Evolutionary conservation across 2,113 vertebrate species (phyloP).

Genomic region (Malurus alboscapulatus): DNA sequence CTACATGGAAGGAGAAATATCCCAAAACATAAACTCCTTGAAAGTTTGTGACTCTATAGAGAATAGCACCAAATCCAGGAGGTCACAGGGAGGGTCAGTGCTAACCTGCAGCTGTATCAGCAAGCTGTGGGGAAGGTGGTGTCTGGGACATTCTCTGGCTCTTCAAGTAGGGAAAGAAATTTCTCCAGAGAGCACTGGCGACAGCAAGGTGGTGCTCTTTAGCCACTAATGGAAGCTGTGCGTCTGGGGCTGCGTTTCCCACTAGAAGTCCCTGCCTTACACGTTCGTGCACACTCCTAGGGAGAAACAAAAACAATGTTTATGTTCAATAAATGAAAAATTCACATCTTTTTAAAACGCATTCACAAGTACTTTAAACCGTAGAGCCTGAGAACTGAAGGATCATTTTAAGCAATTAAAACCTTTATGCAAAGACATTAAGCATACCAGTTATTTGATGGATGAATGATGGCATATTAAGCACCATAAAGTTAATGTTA

Average conservation of each 20-base stretch:
- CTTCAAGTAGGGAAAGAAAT: conserved; percentile 91
- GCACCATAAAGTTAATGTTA: conserved; percentile 81
- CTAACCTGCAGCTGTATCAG: conserved; percentile 93
- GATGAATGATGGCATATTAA: conserved; percentile 80
- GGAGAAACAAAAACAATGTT: conserved; percentile 62
- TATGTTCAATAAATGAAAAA: conserved; percentile 11
- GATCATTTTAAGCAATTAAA: conserved; percentile 66
- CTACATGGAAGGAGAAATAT: neutral
- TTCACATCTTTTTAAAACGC: conserved; percentile 13
- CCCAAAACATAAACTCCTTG: neutral
- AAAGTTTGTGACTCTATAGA: neutral
- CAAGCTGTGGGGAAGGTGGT: conserved; percentile 82
- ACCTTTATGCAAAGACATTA: conserved; percentile 64
- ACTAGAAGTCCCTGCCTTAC: conserved; percentile 68
- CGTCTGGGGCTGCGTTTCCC: conserved; percentile 37
- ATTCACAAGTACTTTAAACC: conserved; percentile 25
- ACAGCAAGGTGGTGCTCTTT: conserved; percentile 96
- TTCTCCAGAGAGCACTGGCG: conserved; percentile 85
- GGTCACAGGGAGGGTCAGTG: neutral
- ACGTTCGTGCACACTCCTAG: conserved; percentile 81
- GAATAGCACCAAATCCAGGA: neutral
- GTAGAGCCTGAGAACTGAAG: conserved; percentile 29
- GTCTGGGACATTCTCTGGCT: conserved; percentile 86
- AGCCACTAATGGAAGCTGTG: conserved; percentile 71
- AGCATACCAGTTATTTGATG: conserved; percentile 69